Conservation (phyloP, 2,888 invertebrate species). For the Amphipoea oculea region DNA sequence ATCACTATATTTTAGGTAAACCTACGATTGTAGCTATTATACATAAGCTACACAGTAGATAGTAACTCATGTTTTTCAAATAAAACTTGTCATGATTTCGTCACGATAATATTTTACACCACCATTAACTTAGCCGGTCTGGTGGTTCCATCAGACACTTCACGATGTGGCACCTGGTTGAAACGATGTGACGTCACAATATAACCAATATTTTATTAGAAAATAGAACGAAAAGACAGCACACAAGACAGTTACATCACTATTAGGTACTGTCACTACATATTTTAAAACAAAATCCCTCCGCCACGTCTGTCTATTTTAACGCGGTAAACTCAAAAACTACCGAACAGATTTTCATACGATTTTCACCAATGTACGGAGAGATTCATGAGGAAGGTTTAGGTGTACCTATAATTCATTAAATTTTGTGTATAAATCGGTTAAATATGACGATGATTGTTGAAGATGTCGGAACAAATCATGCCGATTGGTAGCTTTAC, state of each 20-base stretch:
- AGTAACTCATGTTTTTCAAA: constrained; percentile 14
- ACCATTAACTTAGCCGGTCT: constrained; percentile 43
- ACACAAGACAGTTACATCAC: not conserved
- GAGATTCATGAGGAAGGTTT: not conserved
- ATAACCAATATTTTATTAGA: not conserved
- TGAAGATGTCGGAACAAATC: not conserved
- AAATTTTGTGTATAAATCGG: not conserved
- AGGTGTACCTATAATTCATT: not conserved
- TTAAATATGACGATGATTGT: not conserved
- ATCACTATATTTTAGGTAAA: not conserved
- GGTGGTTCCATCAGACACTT: not conserved
- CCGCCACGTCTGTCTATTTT: too few relatives aligned
- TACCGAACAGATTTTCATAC: too few relatives aligned
- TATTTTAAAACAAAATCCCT: too few relatives aligned
- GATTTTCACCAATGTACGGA: too few relatives aligned
- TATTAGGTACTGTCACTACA: not conserved
- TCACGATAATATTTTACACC: constrained; percentile 46
- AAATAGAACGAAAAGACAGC: not conserved
- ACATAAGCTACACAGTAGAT: not conserved
- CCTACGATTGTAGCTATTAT: not conserved
- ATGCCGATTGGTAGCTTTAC: too few relatives aligned
- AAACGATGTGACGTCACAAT: not conserved
- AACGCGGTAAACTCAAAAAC: too few relatives aligned
- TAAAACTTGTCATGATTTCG: constrained; percentile 39
- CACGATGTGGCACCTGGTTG: not conserved